Conservation (phyloP, 2,888 invertebrate species). For the Tortrix viridana region DNA sequence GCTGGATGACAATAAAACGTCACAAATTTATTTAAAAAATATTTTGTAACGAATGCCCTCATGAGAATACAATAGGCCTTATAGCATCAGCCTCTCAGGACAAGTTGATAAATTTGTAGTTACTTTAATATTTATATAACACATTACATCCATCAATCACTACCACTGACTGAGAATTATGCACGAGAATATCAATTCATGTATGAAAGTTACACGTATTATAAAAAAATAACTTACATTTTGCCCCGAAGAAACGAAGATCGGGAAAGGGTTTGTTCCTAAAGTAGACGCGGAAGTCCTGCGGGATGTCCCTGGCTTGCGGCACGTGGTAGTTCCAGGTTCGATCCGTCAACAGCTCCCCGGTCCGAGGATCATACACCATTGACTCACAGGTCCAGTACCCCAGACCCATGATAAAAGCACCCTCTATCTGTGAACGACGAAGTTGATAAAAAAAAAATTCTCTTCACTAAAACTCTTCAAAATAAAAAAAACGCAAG, state of each 20-base stretch:
- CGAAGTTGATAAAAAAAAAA: neutral
- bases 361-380: slow-evolving; percentile 79
- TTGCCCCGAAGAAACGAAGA: slow-evolving; percentile 82
- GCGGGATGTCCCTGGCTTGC: slow-evolving; percentile 86
- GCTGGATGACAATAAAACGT: slow-evolving; percentile 47
- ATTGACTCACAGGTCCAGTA: slow-evolving; percentile 87
- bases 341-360: slow-evolving; percentile 85
- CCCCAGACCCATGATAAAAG: slow-evolving; percentile 87
- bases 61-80: neutral
- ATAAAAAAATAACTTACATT: slow-evolving; percentile 51
- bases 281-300: slow-evolving; percentile 84
- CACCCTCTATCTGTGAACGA: slow-evolving; percentile 83
- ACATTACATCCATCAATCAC: too few species aligned
- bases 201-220: too few species aligned
- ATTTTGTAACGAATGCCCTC: neutral
- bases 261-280: slow-evolving; percentile 81
- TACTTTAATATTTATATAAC: too few species aligned
- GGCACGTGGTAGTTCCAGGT: slow-evolving; percentile 89
- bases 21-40: neutral
- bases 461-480: neutral
- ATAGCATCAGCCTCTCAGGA: too few species aligned
- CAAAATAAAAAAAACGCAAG: too few species aligned
- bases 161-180: too few species aligned
- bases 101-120: too few species aligned
- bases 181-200: too few species aligned